Evolutionary conservation across 2,797 vertebrate species (phyloP), one percentile per base, ranked within the genome.

Genomic region (Myotis pilosus): DNA sequence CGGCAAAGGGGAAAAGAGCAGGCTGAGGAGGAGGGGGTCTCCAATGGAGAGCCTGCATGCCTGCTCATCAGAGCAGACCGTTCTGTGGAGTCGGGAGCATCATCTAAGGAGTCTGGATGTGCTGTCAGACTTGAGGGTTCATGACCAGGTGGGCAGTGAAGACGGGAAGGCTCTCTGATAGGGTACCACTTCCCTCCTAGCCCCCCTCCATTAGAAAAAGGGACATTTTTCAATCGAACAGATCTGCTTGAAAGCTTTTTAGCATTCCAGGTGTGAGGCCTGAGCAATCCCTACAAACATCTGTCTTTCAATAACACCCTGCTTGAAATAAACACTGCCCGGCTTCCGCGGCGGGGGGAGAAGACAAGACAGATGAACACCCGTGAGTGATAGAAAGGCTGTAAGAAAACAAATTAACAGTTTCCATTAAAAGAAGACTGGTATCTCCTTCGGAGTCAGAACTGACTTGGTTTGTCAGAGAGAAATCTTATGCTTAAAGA

Each of bases 251-350:
- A 89, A 91, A 96, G 94, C 93, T 96, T 96, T 92, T 86, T 84
- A 95, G 75, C 90, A 95, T 95, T 89, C 96, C 93, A 97, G 95
- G 94, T 96, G 86, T 85, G 96, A 89, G 93, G 92, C 88, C 91
- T 44, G 22, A 84, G 79, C 91, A 28, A 81, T 11, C 75, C 82
- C 80, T 74, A 28, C 23, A 51, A 83, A 89, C 88, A 82, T 89
- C 88, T 89, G 92, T 92, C 95, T 95, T 96, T 96, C 94, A 93
- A 0, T 41, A 94, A 93, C 89, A 86, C 62, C 62, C 44, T 30
- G 93, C 80, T 79, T 68, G 85, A 95, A 95, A 95, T 97, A 96
- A 95, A 97, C 95, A 97, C 78, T 60, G 75, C 94, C 93, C 88
- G 80, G 64, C 41, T 55, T 64, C 88, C 79, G 22, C 0, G 0